Conservation (phyloP, 2,113 vertebrate genomes). For the Malurus alboscapulatus region DNA sequence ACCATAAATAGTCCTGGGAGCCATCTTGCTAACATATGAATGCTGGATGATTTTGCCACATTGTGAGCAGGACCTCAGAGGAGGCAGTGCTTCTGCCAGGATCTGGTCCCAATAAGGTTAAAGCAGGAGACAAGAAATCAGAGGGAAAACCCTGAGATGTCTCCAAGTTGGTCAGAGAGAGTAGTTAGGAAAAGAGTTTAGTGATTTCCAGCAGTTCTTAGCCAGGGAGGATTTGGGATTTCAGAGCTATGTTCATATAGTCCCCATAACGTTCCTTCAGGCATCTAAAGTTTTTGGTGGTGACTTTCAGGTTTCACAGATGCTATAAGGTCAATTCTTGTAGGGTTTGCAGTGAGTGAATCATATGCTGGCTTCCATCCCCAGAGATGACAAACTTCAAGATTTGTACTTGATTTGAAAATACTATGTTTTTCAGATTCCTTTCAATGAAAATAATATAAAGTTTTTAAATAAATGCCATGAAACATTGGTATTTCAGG, state of each 20-base stretch:
- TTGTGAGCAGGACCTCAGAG: not conserved
- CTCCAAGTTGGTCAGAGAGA: not conserved
- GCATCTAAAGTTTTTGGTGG: not conserved
- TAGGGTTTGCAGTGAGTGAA: not conserved
- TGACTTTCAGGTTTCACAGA: not conserved
- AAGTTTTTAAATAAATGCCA: not conserved
- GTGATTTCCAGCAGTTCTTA: not conserved
- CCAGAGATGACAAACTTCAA: not conserved
- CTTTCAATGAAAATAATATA: not conserved
- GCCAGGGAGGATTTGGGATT: not conserved
- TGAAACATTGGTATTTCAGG: not conserved
- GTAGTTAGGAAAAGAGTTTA: not conserved
- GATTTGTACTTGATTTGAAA: not conserved
- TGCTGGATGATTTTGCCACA: not conserved
- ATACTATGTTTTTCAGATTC: not conserved
- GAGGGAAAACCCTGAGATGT: not conserved
- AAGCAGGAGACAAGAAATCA: not conserved
- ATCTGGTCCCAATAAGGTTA: not conserved
- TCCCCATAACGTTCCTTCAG: not conserved
- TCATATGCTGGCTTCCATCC: not conserved
- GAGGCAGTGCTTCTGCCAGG: not conserved
- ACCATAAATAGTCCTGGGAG: not conserved
- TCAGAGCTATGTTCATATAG: not conserved
- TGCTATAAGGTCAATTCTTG: not conserved
- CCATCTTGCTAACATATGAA: not conserved